These are phyloP conservation scores for Allygus modestus DNA, from an alignment of 2,888 invertebrate species.

Conservation along the genomic window DNA sequence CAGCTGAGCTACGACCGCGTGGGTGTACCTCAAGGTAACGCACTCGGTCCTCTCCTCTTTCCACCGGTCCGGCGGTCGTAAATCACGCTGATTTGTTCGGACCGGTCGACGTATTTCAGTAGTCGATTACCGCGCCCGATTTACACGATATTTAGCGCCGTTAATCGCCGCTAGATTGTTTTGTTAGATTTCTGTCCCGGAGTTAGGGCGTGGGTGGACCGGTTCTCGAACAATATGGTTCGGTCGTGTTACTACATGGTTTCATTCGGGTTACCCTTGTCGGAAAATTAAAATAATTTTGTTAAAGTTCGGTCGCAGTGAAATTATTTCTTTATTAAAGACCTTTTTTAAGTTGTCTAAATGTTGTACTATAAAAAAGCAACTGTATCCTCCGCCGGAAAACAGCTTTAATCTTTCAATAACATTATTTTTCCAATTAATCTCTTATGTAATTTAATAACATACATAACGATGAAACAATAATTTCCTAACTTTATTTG, in stretches of 20 bases:
- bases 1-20: constrained; percentile 23
- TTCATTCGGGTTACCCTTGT: background rate
- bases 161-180: constrained; percentile 47
- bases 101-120: constrained; percentile 24
- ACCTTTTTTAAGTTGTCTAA: no score
- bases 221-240: constrained; percentile 33
- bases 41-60: constrained; percentile 31
- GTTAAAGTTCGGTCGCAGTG: no score
- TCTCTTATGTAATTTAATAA: no score
- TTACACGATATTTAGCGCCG: constrained; percentile 43
- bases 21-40: constrained; percentile 46
- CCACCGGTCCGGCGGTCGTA: background rate
- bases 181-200: constrained; percentile 43
- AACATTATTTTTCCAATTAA: no score
- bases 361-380: no score
- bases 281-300: no score
- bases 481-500: no score
- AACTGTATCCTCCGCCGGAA: no score
- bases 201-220: constrained; percentile 28
- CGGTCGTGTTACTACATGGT: constrained; percentile 10
- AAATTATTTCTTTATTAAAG: no score
- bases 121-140: constrained; percentile 43
- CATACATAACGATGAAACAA: no score
- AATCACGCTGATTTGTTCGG: constrained; percentile 24
- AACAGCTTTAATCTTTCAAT: no score